A percentile compares a stretch with the other conserved stretches of the same genome.
Evolutionary conservation across 2,888 invertebrate genomes (phyloP).

Genomic region (Lottia scabra): DNA sequence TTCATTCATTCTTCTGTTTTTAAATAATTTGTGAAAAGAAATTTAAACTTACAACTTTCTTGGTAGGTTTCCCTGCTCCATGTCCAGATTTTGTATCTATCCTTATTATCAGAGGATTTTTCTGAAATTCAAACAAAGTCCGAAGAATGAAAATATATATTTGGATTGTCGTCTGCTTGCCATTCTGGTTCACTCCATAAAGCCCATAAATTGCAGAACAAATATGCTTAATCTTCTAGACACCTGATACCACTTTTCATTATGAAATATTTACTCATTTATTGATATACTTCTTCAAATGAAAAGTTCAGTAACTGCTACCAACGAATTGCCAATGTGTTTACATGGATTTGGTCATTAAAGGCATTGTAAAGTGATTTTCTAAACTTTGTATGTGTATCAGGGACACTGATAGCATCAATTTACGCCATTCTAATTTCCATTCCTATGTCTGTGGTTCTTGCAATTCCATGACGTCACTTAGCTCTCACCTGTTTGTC

Average conservation of each 20-base stretch:
- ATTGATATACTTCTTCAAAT: too few species aligned
- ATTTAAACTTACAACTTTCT: slow-evolving; percentile 80
- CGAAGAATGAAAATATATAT: background rate
- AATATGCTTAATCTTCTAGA: background rate
- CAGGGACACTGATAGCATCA: too few species aligned
- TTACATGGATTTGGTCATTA: too few species aligned
- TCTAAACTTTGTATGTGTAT: too few species aligned
- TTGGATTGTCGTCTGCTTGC: background rate
- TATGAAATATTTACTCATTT: too few species aligned
- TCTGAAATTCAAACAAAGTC: slow-evolving; percentile 72
- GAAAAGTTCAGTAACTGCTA: too few species aligned
- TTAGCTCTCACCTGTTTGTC: slow-evolving; percentile 73
- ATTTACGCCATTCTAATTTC: too few species aligned
- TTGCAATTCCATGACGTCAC: too few species aligned
- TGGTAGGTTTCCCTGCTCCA: slow-evolving; percentile 95
- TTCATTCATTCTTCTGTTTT: background rate
- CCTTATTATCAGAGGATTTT: slow-evolving; percentile 86
- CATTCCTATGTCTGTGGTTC: too few species aligned
- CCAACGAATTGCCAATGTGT: too few species aligned
- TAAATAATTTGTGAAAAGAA: background rate
- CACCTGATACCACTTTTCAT: too few species aligned
- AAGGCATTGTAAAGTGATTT: too few species aligned
- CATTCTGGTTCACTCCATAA: background rate
- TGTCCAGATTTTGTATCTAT: slow-evolving; percentile 97
- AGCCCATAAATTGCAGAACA: background rate